Base-by-base conservation (phyloP, 2,888 invertebrate genomes). In the Gasteruption jaculator region DNA sequence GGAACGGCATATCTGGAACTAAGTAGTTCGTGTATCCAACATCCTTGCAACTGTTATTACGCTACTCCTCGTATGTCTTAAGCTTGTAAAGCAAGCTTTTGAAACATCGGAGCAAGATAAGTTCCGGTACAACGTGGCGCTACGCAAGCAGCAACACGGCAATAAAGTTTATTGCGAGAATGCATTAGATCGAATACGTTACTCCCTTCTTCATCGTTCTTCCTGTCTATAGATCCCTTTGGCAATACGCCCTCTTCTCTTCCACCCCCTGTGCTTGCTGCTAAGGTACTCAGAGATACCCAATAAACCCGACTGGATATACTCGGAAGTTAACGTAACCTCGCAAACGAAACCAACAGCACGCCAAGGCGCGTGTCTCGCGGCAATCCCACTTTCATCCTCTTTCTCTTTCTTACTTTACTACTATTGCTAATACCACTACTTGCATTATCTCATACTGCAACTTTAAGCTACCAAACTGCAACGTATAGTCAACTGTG, bases 111-210 rank as follows among this genome's bases (percentile, higher is more conserved):
- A 41, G 35, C 49, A 36, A 15, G 36, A 47, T 35, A 53, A 52
- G 48, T 56, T 54, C 49, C 46, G 33, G 49, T 46, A 43, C 38
- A 39, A 34, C 30, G 21, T 35, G 29, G 27, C 38, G 22, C 41
- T 52, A 56, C 53, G 56, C 56, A 56, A 58, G 61, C 57, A 48
- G 45, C 57, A 63, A 60, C 59, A 61, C 50, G 56, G 60, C 61
- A 60, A 64, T 68, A 67, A 68, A 68, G 53, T 67, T 68, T 68
- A 67, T 66, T 64, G 62, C 65, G 55, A 56, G 62, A 65, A 66
- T 61, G 61, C 64, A 65, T 66, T 66, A 65, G 61, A 67, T 68
- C 61, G 63, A 63, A 63, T 63, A 63, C 61, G 57, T 63, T 59
- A 54, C 55, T 52, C 48, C 45, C 49, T 52, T 50, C 50, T 38